These are phyloP conservation scores for Pediacus dermestoides DNA, from an alignment of 2,888 invertebrate species.

Conservation along the genomic window DNA sequence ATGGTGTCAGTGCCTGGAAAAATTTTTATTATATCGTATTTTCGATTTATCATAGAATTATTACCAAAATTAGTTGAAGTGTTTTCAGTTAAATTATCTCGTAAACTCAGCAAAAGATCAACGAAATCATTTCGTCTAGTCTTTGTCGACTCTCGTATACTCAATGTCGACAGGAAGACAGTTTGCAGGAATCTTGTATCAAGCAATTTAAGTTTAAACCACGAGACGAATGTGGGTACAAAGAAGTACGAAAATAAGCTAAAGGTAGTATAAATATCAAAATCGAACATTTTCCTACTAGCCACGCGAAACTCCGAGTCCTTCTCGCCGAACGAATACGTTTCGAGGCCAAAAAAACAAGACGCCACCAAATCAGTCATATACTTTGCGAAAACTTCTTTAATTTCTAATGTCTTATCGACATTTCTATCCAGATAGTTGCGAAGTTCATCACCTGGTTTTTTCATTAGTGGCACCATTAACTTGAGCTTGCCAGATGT, in stretches of 20 bases:
- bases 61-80: too few species aligned
- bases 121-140: conserved; percentile 49
- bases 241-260: conserved; percentile 40
- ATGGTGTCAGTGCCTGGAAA: conserved; percentile 42
- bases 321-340: conserved; percentile 43
- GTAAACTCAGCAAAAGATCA: conserved; percentile 46
- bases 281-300: conserved; percentile 42
- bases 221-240: conserved; percentile 39
- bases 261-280: conserved; percentile 34
- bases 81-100: conserved; percentile 36
- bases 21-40: too few species aligned
- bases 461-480: conserved; percentile 52
- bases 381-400: conserved; percentile 44
- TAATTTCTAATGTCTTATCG: conserved; percentile 33
- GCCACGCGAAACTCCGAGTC: conserved; percentile 45
- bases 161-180: conserved; percentile 41
- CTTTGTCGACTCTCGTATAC: conserved; percentile 34
- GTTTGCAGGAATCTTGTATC: conserved; percentile 41
- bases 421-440: conserved; percentile 33
- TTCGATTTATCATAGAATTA: too few species aligned
- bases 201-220: conserved; percentile 41
- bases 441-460: conserved; percentile 43
- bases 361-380: conserved; percentile 52
- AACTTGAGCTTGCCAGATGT: conserved; percentile 54
- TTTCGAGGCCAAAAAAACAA: conserved; percentile 51